phyloP scores from a whole-genome alignment of 2,797 vertebrate species.

The Sebastes oblongus region DNA sequence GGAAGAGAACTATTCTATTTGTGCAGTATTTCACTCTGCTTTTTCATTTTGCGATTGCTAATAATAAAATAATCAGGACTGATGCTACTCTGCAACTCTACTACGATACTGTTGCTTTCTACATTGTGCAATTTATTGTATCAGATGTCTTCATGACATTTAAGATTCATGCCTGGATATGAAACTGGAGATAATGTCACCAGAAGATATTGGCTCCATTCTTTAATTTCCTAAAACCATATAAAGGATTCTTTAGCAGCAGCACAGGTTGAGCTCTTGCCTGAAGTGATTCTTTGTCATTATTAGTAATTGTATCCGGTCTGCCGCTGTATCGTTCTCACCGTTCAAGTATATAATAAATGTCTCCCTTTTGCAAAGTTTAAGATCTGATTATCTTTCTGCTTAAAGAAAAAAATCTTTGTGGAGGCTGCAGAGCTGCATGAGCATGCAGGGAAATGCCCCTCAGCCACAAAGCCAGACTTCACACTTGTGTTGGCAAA shows the following conservation, averaged over 20 bases:
- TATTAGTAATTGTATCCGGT: not conserved
- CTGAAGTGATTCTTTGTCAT: conserved; percentile 9
- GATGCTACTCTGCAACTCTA: not conserved
- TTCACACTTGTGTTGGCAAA: not conserved
- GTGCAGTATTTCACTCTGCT: not conserved
- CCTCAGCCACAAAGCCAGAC: not conserved
- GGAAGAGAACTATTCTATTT: not conserved
- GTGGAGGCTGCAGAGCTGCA: not conserved
- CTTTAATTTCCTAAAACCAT: not conserved
- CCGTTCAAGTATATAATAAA: not conserved
- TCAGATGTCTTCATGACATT: not conserved
- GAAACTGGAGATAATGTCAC: conserved; percentile 1
- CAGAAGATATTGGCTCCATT: not conserved
- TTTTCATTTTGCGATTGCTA: not conserved
- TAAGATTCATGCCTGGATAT: not conserved
- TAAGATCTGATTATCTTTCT: not conserved
- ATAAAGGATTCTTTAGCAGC: not conserved
- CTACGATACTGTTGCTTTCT: not conserved
- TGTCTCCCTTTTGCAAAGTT: not conserved
- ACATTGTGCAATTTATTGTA: not conserved
- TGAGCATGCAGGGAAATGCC: not conserved
- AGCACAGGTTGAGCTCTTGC: not conserved
- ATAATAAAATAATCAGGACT: not conserved
- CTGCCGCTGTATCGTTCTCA: not conserved
- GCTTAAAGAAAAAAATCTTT: not conserved